Evolutionary conservation across 2,888 invertebrate genomes (phyloP).

Genomic region (Catocala fraxini): DNA sequence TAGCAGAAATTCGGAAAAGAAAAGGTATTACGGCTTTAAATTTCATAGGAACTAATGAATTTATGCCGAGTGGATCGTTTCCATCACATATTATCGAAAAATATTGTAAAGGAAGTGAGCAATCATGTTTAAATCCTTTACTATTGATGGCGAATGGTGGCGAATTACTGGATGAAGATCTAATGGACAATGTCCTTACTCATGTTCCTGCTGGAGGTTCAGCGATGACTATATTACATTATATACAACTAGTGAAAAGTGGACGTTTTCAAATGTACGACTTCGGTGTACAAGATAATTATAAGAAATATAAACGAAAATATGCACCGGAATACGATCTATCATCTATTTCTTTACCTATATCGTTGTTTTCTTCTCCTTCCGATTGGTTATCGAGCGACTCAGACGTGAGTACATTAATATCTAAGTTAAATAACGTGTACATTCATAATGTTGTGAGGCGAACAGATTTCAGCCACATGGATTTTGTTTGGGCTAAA

Average conservation of each 20-base stretch:
- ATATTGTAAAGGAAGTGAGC: slow-evolving; percentile 54
- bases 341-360: slow-evolving; percentile 50
- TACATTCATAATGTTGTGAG: slow-evolving; percentile 52
- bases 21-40: slow-evolving; percentile 39
- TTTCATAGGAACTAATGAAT: slow-evolving; percentile 52
- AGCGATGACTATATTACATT: slow-evolving; percentile 63
- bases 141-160: slow-evolving; percentile 59
- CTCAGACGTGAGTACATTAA: slow-evolving; percentile 50
- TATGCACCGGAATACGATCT: slow-evolving; percentile 54
- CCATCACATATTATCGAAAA: slow-evolving; percentile 47
- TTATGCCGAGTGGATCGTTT: slow-evolving; percentile 41
- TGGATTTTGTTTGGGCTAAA: slow-evolving; percentile 63
- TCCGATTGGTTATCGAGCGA: slow-evolving; percentile 60
- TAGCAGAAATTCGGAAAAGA: slow-evolving; percentile 50
- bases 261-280: slow-evolving; percentile 62
- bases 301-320: slow-evolving; percentile 42
- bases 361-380: slow-evolving; percentile 57
- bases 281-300: slow-evolving; percentile 45
- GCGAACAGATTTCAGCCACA: slow-evolving; percentile 56
- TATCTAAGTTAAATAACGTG: slow-evolving; percentile 47
- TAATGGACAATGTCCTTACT: slow-evolving; percentile 39
- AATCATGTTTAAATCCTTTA: slow-evolving; percentile 55
- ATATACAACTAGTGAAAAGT: slow-evolving; percentile 60
- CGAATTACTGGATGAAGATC: slow-evolving; percentile 27
- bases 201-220: slow-evolving; percentile 57